Evolutionary conservation across 2,113 vertebrate genomes (phyloP).

Genomic region (Hyaena hyaena): DNA sequence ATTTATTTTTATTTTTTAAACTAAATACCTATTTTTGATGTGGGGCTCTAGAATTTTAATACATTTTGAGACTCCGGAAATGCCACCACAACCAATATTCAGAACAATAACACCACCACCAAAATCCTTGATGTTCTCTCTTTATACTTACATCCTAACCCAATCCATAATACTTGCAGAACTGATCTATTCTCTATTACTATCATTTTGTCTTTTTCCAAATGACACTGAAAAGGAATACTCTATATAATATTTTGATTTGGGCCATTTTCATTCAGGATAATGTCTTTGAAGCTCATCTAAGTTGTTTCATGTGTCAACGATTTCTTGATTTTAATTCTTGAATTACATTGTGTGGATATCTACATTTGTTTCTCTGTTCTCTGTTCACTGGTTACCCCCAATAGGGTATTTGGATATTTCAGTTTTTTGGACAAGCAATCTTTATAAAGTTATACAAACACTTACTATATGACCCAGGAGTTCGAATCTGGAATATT

Average conservation of each 20-base stretch:
- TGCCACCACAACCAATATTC: neutral
- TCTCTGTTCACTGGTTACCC: no score
- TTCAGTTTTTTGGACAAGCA: neutral
- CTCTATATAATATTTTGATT: neutral
- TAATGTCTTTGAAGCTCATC: neutral
- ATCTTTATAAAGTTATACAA: neutral
- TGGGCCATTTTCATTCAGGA: neutral
- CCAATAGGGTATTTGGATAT: neutral
- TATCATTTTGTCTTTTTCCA: neutral
- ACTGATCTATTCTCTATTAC: neutral
- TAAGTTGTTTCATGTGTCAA: neutral
- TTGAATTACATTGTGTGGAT: neutral
- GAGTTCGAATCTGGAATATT: neutral
- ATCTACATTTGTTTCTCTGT: neutral
- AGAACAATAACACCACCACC: neutral
- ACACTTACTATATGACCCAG: neutral
- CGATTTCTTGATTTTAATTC: neutral
- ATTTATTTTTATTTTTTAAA: neutral
- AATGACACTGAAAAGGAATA: neutral
- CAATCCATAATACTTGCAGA: neutral
- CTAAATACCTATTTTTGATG: neutral
- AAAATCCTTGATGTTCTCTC: neutral
- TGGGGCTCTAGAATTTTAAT: neutral
- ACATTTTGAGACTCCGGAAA: neutral
- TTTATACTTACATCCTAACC: neutral